Conservation (phyloP, 1,140 invertebrate genomes). For the Harpegnathos saltator region DNA sequence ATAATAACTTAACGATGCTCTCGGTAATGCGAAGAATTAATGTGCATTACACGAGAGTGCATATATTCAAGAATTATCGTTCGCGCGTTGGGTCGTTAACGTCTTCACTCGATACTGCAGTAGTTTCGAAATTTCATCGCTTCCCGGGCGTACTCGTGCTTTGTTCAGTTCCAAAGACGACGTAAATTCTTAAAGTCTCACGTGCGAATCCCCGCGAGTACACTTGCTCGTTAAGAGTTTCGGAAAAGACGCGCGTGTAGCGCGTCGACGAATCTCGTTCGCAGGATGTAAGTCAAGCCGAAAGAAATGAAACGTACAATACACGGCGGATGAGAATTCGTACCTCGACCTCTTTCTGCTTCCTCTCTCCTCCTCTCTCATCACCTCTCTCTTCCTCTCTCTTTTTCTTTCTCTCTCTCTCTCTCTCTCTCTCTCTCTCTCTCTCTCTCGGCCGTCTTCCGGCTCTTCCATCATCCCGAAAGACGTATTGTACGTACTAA, state of each 20-base stretch:
- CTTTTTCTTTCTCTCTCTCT: background rate
- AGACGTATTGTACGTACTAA: conserved; percentile 51
- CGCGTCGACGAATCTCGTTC: conserved; percentile 7
- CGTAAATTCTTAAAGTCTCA: background rate
- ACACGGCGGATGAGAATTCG: conserved; percentile 8
- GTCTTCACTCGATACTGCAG: no score
- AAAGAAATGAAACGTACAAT: background rate
- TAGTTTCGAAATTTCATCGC: no score
- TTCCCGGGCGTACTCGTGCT: no score
- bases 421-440: background rate
- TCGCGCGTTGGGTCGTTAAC: no score
- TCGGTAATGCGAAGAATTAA: background rate
- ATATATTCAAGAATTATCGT: no score
- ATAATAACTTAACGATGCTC: conserved; percentile 19
- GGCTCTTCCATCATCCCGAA: conserved; percentile 50
- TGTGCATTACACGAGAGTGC: background rate
- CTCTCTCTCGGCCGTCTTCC: conserved; percentile 14
- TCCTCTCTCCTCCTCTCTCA: no score
- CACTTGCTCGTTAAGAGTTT: background rate
- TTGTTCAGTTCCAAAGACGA: no score
- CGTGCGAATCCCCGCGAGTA: background rate
- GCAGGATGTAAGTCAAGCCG: background rate
- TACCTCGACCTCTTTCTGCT: background rate
- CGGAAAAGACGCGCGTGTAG: background rate
- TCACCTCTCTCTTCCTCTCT: background rate